A percentile compares a stretch with the other conserved stretches of the same genome.
phyloP scores from a whole-genome alignment of 2,797 vertebrate species.

The Scyliorhinus canicula region DNA sequence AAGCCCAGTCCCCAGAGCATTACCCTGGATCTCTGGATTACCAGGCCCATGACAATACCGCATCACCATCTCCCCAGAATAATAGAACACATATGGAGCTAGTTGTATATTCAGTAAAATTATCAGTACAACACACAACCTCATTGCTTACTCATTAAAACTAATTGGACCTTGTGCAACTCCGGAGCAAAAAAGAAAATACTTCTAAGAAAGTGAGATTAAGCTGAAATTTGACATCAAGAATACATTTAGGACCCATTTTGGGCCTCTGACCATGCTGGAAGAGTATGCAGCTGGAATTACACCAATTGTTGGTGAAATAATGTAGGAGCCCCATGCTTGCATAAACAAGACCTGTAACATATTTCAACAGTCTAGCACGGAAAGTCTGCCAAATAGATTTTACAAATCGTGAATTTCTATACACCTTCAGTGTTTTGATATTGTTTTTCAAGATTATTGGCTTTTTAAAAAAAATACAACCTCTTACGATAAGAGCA shows the following conservation, averaged over 20 bases:
- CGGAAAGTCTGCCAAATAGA: background rate
- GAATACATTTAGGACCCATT: background rate
- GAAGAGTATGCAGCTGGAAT: background rate
- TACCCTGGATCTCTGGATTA: no score
- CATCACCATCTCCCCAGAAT: no score
- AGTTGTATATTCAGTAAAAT: background rate
- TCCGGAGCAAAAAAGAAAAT: background rate
- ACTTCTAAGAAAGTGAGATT: background rate
- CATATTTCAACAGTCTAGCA: background rate
- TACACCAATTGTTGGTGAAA: background rate
- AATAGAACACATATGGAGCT: slow-evolving; percentile 35
- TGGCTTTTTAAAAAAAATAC: no score
- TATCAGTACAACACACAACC: background rate
- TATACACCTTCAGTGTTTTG: background rate
- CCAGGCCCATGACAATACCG: no score
- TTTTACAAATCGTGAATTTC: background rate
- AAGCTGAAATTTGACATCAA: background rate
- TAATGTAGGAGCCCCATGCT: background rate
- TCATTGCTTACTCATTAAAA: background rate
- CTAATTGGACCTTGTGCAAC: background rate
- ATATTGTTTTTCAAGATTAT: background rate
- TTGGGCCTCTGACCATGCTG: background rate
- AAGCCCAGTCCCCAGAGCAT: no score
- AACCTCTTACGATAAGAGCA: no score
- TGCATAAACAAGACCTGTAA: background rate